Evolutionary conservation across 1,140 invertebrate species (phyloP), one percentile per base, ranked within the genome.

Genomic region (Spodoptera litura): DNA sequence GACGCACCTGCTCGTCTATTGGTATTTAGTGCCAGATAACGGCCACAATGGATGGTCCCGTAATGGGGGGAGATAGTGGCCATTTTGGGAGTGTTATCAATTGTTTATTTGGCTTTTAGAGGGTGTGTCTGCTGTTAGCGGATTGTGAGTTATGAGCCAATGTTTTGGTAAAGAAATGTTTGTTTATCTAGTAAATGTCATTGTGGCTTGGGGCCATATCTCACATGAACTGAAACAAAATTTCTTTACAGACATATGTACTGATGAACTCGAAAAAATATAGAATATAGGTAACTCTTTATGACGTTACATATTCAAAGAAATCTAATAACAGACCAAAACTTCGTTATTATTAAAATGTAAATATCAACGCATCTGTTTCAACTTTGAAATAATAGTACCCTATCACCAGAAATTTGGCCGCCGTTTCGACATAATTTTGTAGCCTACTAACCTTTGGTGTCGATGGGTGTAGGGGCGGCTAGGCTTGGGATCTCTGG

Each of bases 401-500:
- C 52, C 52, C 5, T 6, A 55, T 4, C 52, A 13, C 12, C 13
- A 4, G 4, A 15, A 15, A 13, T 55, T 35, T 35, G 1, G 27
- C 9, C 11, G 11, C 6, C 27, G 4, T 59, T 2, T 25, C 8
- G 5, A 1, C 2, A 20, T 62, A 4, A 35, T n/a, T 62, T n/a
- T 11, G 61, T 56, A 59, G 38, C 31, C 58, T 5, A 25, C 61
- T 53, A 81, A 95, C 94, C 94, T 94, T 95, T 95, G 87, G 94
- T 93, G 83, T 95, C 94, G 56, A 90, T 87, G 77, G 88, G 91
- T 20, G 87, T 84, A 1, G 92, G 89, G 0, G 89, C 84, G 2
- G 89, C 87, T 11, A 93, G 70, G 83, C 90, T 91, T 58, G 89
- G 84, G 80, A 94, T 94, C 84, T 94, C 93, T 0, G 91, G 80